Evolutionary conservation across 2,797 vertebrate species (phyloP).

Genomic region (Lepus townsendii): DNA sequence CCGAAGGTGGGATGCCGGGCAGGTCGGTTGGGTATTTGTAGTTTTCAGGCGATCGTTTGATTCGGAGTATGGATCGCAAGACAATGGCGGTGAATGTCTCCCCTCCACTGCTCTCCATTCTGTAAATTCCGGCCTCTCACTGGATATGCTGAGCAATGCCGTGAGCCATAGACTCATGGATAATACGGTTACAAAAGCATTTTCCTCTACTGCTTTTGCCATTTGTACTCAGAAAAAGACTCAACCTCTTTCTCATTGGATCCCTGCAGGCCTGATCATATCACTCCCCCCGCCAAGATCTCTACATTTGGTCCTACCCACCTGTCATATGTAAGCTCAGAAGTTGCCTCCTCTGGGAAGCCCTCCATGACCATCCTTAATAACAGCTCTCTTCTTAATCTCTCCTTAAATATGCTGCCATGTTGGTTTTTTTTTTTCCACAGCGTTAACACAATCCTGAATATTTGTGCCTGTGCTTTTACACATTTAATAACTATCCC

Average conservation of each 20-base stretch:
- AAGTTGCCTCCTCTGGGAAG: not conserved
- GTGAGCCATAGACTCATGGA: too few relatives aligned
- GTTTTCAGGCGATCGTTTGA: not conserved
- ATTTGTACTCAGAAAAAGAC: not conserved
- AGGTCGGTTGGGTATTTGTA: not conserved
- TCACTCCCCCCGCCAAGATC: not conserved
- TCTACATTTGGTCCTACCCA: not conserved
- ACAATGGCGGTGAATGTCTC: not conserved
- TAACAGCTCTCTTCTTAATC: not conserved
- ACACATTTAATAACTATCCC: not conserved
- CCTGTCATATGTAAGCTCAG: not conserved
- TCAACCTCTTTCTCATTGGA: not conserved
- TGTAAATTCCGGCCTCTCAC: not conserved
- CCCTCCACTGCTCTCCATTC: not conserved
- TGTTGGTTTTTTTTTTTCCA: too few relatives aligned
- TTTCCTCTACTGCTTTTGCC: not conserved
- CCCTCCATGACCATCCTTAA: too few relatives aligned
- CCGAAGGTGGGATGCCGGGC: not conserved
- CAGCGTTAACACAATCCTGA: rapidly evolving
- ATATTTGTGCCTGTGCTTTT: not conserved
- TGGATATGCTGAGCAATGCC: not conserved
- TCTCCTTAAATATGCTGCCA: rapidly evolving
- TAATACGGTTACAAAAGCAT: not conserved
- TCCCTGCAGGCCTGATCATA: not conserved
- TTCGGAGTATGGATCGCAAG: not conserved